Conservation (phyloP, 2,113 vertebrate genomes). For the Notarius lentiginosus region DNA sequence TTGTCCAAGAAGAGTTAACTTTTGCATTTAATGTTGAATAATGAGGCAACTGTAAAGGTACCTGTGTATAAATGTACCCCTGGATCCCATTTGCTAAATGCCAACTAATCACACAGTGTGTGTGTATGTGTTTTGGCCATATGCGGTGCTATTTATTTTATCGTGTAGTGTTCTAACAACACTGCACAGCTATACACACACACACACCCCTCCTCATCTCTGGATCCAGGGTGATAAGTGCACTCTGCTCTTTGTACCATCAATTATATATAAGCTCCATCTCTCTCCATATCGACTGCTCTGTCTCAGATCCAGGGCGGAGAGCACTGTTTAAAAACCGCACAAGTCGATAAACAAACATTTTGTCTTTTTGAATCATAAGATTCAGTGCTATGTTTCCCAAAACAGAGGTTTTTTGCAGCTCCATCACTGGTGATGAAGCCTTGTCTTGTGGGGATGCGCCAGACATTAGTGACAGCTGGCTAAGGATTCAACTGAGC, state of each 20-base stretch:
- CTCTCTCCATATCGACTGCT: neutral
- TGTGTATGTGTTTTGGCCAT: neutral
- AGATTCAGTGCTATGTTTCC: neutral
- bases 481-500: conserved; percentile 4
- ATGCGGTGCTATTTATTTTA: conserved; percentile 15
- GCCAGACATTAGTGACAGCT: conserved; percentile 13
- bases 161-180: conserved; percentile 14
- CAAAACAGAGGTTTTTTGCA: neutral
- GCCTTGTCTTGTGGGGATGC: neutral
- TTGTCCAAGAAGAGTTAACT: too few species aligned
- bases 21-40: neutral
- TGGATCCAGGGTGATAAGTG: conserved; percentile 22
- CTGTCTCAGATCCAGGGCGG: neutral
- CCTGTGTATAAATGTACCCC: neutral
- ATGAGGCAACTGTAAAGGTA: neutral
- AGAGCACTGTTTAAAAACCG: conserved; percentile 38
- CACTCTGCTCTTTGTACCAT: conserved; percentile 31
- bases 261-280: conserved; percentile 36
- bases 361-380: neutral
- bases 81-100: neutral
- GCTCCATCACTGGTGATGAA: neutral
- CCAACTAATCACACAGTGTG: neutral
- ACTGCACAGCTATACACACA: conserved; percentile 19
- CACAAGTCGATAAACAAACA: conserved; percentile 1
- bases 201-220: neutral